Conservation (phyloP, 1,140 invertebrate genomes). For the Stegodyphus dumicola region DNA sequence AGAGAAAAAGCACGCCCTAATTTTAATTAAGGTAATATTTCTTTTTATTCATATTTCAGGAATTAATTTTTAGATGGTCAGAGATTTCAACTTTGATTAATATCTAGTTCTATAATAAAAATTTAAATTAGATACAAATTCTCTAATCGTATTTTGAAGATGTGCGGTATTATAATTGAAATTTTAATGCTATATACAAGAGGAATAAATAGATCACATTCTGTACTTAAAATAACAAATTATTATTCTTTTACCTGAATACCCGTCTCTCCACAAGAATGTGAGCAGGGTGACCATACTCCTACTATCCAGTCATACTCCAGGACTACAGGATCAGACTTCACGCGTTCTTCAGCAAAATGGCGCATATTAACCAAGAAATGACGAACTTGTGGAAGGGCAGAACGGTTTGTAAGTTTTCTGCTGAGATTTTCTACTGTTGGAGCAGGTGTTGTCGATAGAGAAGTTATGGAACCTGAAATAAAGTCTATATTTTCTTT, state of each 20-base stretch:
- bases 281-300: constrained; percentile 87
- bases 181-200: not conserved
- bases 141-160: not conserved
- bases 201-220: constrained; percentile 1
- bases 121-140: not conserved
- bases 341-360: constrained; percentile 35
- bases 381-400: constrained; percentile 44
- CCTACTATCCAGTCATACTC: constrained; percentile 84
- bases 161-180: not conserved
- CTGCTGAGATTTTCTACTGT: not conserved
- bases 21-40: too few species aligned
- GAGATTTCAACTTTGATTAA: too few species aligned
- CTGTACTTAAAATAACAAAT: not conserved
- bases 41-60: too few species aligned
- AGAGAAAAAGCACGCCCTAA: too few species aligned
- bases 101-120: too few species aligned
- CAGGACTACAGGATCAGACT: constrained; percentile 64
- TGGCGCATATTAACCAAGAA: constrained; percentile 49
- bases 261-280: constrained; percentile 84
- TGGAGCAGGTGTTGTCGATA: constrained; percentile 11
- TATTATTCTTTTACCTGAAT: constrained; percentile 71
- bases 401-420: constrained; percentile 28
- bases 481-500: not conserved
- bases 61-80: too few species aligned
- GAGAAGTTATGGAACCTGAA: constrained; percentile 23